Conservation (phyloP, 2,113 vertebrate genomes). For the Mellivora capensis region DNA sequence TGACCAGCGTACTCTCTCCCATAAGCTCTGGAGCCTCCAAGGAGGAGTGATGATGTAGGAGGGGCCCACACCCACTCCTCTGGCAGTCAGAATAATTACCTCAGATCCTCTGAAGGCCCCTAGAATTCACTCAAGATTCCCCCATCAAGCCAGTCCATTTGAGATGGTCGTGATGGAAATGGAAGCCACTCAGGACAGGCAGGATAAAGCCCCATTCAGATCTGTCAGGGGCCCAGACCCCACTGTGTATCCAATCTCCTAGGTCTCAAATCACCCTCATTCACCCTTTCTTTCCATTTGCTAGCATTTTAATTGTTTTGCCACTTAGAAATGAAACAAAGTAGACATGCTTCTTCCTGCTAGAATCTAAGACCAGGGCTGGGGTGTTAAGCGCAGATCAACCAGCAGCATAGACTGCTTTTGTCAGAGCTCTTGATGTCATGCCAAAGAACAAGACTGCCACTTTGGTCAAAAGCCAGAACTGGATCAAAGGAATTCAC, state of each 20-base stretch:
- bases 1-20: not conserved
- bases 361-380: not conserved
- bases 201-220: not conserved
- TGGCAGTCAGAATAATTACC: not conserved
- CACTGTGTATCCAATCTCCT: not conserved
- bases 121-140: not conserved
- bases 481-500: not conserved
- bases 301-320: not conserved
- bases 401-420: not conserved
- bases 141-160: not conserved
- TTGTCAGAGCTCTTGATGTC: not conserved
- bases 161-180: not conserved
- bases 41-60: not conserved
- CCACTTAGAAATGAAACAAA: not conserved
- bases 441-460: not conserved
- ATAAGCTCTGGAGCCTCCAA: not conserved
- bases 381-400: not conserved
- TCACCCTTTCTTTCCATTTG: not conserved
- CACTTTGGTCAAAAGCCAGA: not conserved
- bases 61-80: not conserved
- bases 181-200: not conserved
- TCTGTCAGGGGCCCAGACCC: not conserved
- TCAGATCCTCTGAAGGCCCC: not conserved
- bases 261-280: not conserved
- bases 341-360: not conserved